Evolutionary conservation across 2,113 vertebrate species (phyloP).

Genomic region (Callopanchax toddi): DNA sequence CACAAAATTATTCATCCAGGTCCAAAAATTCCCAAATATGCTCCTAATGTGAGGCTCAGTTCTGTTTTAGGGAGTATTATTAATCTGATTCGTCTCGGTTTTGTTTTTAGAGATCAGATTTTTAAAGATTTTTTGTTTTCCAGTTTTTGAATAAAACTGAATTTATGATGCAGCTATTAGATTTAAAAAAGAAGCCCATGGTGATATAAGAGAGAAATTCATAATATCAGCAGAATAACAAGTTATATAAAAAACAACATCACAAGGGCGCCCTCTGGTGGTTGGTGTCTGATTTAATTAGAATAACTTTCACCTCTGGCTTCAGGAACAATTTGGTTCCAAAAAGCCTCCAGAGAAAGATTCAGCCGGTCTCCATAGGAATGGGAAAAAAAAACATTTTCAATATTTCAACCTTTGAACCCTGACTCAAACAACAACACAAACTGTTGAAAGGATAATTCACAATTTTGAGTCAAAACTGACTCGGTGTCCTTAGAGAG

Average conservation of each 20-base stretch:
- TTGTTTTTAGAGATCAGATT: no score
- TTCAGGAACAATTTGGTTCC: background rate
- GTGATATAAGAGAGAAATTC: background rate
- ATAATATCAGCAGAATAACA: background rate
- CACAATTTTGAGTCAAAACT: background rate
- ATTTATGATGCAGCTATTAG: background rate
- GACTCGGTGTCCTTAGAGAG: no score
- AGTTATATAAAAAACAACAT: background rate
- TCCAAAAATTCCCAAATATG: no score
- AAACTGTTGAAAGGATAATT: background rate
- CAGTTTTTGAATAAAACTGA: slow-evolving; percentile 1
- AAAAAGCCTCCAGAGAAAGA: slow-evolving; percentile 7
- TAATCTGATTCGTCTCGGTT: no score
- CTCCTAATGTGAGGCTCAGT: background rate
- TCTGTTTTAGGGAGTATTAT: no score
- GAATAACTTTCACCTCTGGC: background rate
- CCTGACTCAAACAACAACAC: background rate
- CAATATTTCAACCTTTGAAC: background rate
- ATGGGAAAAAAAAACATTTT: no score
- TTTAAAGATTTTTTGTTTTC: background rate
- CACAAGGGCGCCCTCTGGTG: slow-evolving; percentile 55
- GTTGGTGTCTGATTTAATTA: slow-evolving; percentile 1
- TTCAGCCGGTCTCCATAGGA: background rate
- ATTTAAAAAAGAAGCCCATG: background rate
- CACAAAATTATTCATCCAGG: no score